Percentiles rank a stretch among this genome's conserved stretches.
phyloP scores from a whole-genome alignment of 2,113 vertebrate genomes.

The Apus apus region DNA sequence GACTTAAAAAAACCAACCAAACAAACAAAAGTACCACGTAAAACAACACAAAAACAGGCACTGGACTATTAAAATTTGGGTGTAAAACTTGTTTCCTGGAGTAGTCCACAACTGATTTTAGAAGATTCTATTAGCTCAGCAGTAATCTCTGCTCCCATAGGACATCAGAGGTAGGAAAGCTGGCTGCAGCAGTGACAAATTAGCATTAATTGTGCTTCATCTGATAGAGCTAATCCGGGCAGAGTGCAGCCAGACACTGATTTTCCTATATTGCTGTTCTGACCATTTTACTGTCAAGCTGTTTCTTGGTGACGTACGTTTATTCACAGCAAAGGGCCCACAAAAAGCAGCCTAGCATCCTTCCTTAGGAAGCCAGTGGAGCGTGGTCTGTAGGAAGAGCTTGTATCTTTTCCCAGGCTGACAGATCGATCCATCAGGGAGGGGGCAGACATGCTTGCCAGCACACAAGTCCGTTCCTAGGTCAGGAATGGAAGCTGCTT shows the following conservation, averaged over 20 bases:
- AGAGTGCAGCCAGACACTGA: neutral
- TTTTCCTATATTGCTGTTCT: neutral
- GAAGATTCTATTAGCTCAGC: neutral
- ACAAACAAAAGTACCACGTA: neutral
- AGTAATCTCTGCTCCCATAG: neutral
- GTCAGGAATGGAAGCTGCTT: neutral
- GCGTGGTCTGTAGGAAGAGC: neutral
- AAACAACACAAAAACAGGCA: neutral
- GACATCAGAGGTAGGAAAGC: neutral
- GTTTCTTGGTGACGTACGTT: neutral
- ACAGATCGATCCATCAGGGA: neutral
- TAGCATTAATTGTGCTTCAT: slow-evolving; percentile 5
- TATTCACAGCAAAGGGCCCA: neutral
- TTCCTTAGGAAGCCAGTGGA: neutral
- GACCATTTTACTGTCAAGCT: neutral
- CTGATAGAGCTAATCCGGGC: neutral
- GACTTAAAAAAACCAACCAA: neutral
- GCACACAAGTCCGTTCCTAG: neutral
- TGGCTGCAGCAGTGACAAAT: neutral
- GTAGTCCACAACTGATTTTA: neutral
- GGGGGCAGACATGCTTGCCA: neutral
- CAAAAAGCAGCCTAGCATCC: neutral
- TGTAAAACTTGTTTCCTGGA: neutral
- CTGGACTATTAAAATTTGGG: neutral
- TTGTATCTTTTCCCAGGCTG: neutral